Evolutionary conservation across 2,113 vertebrate species (phyloP), one percentile per base, ranked within the genome.

Genomic region (Taurulus bubalis): DNA sequence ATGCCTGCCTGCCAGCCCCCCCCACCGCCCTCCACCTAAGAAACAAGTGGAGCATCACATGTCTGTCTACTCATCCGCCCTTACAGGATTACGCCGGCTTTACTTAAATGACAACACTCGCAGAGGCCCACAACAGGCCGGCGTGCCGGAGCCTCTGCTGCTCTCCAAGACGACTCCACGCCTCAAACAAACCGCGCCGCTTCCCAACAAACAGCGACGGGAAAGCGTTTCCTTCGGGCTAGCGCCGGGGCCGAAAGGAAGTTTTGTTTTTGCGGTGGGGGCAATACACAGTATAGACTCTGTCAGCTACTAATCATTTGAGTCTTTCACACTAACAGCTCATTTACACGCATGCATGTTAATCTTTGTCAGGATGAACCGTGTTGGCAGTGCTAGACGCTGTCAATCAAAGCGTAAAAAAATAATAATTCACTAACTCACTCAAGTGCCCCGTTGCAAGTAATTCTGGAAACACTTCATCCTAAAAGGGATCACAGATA

Each of bases 51-150:
- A 86, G 63, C 86, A 91, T 92, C 91, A 93, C 93, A 91, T 93
- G 93, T 87, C 91, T 89, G 84, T 83, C 90, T 87, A 94, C 93
- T 94, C 93, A 94, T 94, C 93, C 92, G 80, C 86, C 91, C 93
- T 95, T 91, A 94, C 87, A 90, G 91, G 94, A 95, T 95, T 94
- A 95, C 62, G 34, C 81, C 82, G 80, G 95, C 93, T 94, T 94
- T 93, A 86, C 92, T 93, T 89, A 91, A 91, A 87, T 87, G 91
- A 92, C 89, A 93, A 90, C 78, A 91, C 75, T 87, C 66, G 36
- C 80, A 64, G 71, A 88, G 40, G 64, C 55, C 68, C 28, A 51
- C 80, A 87, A 80, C 80, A 85, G 79, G 24, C 63, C 40, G 28
- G 64, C 15, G 11, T 49, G 34, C 55, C 20, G 40, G 56, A 24